Evolutionary conservation across 1,140 invertebrate genomes (phyloP), one percentile per base, ranked within the genome.

Genomic region (Zaprionus ornatus): DNA sequence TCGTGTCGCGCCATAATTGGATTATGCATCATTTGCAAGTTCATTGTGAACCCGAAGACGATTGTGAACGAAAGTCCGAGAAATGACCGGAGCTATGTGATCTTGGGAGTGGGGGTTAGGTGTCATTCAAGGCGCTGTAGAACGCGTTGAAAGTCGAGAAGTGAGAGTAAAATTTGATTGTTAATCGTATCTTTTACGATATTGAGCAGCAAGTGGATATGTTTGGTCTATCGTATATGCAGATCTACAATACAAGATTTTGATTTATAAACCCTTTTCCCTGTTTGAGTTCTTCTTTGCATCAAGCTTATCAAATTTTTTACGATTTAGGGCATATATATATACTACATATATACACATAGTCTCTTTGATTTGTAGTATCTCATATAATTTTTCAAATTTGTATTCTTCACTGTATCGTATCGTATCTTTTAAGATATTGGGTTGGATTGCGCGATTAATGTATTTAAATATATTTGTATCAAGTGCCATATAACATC

Each of bases 1-100:
- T 42, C 40, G 40, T 17, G 45, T 50, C 45, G 19, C 17, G 50
- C 9, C 29, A 61, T 62, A 74, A 74, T 69, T 74, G 65, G 66
- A 69, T 62, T 56, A 56, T 66, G 57, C 61, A 61, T 68, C 50
- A 72, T 72, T 54, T 72, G 52, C 68, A 63, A 71, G 68, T 71
- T 64, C 68, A 64, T 35, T 55, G 50, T 68, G 32, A 65, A 66
- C 54, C 27, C 42, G 25, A n/a, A 29, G n/a, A 45, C 40, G n/a
- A 45, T 45, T 45, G 40, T 45, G n/a, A 45, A 45, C 45, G 45
- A 50, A 50, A 23, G 45, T 50, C 45, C 45, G 3, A 50, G 19
- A 50, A 50, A 50, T 48, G 17, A 48, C 3, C 19, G 17, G 6
- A 12, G 45, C n/a, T 21, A 48, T 21, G 19, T 10, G 45, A 23